Base-by-base conservation (phyloP, 2,888 invertebrate genomes). In the Griposia aprilina region DNA sequence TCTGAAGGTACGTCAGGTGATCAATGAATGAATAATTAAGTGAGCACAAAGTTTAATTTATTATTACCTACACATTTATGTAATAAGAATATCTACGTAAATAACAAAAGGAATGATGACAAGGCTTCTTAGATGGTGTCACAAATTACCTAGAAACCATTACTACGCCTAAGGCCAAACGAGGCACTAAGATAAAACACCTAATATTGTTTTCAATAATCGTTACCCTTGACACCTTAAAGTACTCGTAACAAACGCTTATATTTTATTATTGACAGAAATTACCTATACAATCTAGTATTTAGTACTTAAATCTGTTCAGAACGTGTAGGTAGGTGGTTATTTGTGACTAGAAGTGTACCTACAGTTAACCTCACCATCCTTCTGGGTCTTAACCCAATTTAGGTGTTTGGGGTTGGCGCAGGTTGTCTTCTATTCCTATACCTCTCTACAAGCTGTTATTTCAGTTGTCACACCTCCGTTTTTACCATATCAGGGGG, bases 181-280 rank as follows among this genome's bases (percentile, higher is more conserved):
- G 78, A 84, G 80, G 85, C 87, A 76, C 73, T 85, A 74, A 83
- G 71, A 85, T 77, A 78, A 86, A 86, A 78, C 84, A 85, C 89
- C 82, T 91, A 89, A 92, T 90, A 90, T 90, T 91, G 89, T 92
- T 88, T 90, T 88, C 88, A 87, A 86, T 87, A 81, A 85, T 62
- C 30, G 81, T 81, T 80, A 84, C 81, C 93, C 93, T 93, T 93
- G 93, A 93, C 93, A 93, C 85, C 85, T 83, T 90, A 89, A 81
- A 83, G 80, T 87, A 76, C 76, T 90, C 84, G 84, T 90, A 82
- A 91, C 87, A 87, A 87, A 84, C 78, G 69, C 74, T 79, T 87
- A 75, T 85, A 85, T 88, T 89, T 87, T 88, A 88, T 86, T 87
- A 86, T 86, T 80, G 76, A 79, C 71, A 76, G 67, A 76, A 78